These are phyloP conservation scores for Callimorpha dominula DNA, from an alignment of 2,888 invertebrate species.

Conservation along the genomic window DNA sequence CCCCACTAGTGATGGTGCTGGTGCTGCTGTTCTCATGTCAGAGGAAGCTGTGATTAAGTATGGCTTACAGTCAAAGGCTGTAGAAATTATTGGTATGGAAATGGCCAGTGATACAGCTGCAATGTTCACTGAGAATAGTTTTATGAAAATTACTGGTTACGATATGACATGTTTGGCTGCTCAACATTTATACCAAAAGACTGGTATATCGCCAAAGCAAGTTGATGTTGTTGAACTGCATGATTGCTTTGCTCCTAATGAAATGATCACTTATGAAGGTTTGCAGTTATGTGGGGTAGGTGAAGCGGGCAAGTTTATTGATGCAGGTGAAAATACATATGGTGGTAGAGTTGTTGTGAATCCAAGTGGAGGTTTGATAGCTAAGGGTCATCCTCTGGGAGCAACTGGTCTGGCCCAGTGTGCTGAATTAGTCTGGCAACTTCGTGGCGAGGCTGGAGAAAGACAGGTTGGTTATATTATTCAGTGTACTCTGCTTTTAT, in stretches of 20 bases:
- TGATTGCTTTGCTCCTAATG: constrained; percentile 99
- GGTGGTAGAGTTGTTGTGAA: constrained; percentile 99
- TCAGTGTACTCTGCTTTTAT: constrained; percentile 33
- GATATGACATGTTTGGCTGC: constrained; percentile 97
- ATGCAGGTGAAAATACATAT: constrained; percentile 98
- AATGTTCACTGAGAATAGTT: constrained; percentile 93
- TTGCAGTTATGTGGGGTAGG: constrained; percentile 96
- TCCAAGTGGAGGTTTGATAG: constrained; percentile 99
- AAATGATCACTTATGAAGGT: constrained; percentile 98
- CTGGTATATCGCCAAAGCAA: constrained; percentile 91
- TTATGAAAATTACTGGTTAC: constrained; percentile 93
- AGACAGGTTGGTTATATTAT: constrained; percentile 88
- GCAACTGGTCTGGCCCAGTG: constrained; percentile 98
- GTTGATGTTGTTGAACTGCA: constrained; percentile 98
- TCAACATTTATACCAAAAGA: constrained; percentile 90
- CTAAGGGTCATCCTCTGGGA: constrained; percentile 99
- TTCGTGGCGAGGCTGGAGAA: constrained; percentile 92
- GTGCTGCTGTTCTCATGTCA: constrained; percentile 96
- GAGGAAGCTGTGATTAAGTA: constrained; percentile 96
- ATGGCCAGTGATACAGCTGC: constrained; percentile 97
- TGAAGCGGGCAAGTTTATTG: constrained; percentile 96
- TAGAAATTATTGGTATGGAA: constrained; percentile 98
- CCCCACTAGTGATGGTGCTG: constrained; percentile 99
- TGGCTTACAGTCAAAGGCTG: constrained; percentile 92
- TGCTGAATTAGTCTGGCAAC: constrained; percentile 94